phyloP scores from a whole-genome alignment of 1,140 invertebrate genomes.

The Lamellibrachia luymesi region DNA sequence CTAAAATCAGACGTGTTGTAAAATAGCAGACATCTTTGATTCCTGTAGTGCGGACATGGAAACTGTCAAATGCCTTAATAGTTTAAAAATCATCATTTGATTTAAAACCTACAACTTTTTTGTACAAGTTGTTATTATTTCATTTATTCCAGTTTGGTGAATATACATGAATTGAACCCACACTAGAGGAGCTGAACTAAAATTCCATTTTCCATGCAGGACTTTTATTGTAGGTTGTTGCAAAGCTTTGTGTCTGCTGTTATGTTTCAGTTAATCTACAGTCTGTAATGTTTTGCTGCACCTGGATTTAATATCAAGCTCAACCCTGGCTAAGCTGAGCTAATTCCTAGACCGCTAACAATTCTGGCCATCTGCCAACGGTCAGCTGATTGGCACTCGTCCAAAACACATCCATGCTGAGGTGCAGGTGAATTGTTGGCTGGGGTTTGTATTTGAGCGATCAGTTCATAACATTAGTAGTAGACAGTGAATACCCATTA shows the following conservation, averaged over 20 bases:
- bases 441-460: background rate
- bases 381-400: background rate
- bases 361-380: background rate
- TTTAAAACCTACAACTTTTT: too few species aligned
- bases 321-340: background rate
- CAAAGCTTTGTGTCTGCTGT: background rate
- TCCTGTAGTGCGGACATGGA: too few species aligned
- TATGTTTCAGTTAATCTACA: background rate
- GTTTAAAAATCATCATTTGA: too few species aligned
- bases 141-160: too few species aligned
- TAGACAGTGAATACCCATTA: background rate
- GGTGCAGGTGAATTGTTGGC: background rate
- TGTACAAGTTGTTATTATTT: too few species aligned
- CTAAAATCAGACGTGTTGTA: background rate
- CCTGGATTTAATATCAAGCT: background rate
- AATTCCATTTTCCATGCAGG: background rate
- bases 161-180: too few species aligned
- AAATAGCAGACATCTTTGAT: background rate
- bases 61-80: too few species aligned
- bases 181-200: background rate
- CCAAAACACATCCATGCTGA: background rate
- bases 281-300: background rate
- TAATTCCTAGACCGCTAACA: background rate
- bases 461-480: background rate
- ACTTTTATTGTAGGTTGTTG: background rate